These are phyloP conservation scores for Lycophotia porphyrea DNA, from an alignment of 2,888 invertebrate genomes.

Conservation along the genomic window DNA sequence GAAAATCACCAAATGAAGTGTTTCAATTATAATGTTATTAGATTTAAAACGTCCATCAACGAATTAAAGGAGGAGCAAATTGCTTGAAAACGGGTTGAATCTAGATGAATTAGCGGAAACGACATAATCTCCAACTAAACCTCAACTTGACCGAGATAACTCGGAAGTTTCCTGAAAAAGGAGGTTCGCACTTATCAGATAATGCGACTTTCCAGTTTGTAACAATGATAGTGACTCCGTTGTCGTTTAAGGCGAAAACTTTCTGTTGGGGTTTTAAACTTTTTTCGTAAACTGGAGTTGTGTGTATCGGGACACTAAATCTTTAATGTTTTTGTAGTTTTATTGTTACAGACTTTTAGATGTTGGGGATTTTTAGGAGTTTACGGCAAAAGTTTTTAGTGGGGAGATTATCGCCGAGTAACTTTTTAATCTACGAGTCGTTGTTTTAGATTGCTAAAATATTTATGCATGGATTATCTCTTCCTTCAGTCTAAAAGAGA, in stretches of 20 bases:
- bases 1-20: slow-evolving; percentile 3
- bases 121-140: slow-evolving; percentile 65
- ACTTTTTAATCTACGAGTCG: slow-evolving; percentile 49
- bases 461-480: slow-evolving; percentile 33
- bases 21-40: slow-evolving; percentile 15
- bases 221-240: slow-evolving; percentile 66
- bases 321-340: slow-evolving; percentile 65
- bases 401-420: slow-evolving; percentile 46
- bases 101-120: slow-evolving; percentile 66
- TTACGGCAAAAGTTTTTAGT: slow-evolving; percentile 49
- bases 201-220: slow-evolving; percentile 69
- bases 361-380: slow-evolving; percentile 52
- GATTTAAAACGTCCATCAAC: slow-evolving; percentile 46
- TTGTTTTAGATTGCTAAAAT: slow-evolving; percentile 47
- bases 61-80: slow-evolving; percentile 59
- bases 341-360: slow-evolving; percentile 55
- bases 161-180: slow-evolving; percentile 66
- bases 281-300: slow-evolving; percentile 64
- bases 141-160: slow-evolving; percentile 68
- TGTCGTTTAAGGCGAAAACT: slow-evolving; percentile 68
- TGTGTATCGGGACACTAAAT: slow-evolving; percentile 64
- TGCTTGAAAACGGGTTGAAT: slow-evolving; percentile 57
- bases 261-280: slow-evolving; percentile 68
- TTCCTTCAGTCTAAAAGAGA: slow-evolving; percentile 6
- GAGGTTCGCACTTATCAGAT: slow-evolving; percentile 70